Conservation (phyloP, 2,888 invertebrate species). For the Chrysotoxum bicinctum region DNA sequence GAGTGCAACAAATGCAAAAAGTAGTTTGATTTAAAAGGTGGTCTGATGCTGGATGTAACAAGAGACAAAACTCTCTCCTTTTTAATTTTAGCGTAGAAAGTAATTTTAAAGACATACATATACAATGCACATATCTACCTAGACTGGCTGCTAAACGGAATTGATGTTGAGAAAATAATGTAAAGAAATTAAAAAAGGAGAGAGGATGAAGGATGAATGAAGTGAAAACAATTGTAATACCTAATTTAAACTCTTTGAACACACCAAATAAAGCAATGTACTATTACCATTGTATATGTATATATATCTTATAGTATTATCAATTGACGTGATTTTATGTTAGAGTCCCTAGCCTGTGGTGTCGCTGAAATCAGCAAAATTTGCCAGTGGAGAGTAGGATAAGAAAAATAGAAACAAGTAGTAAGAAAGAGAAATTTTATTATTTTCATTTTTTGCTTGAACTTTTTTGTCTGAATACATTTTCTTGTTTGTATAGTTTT, state of each 20-base stretch:
- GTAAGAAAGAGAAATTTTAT: too few species aligned
- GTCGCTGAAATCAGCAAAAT: too few species aligned
- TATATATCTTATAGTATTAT: too few species aligned
- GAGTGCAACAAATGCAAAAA: slow-evolving; percentile 20
- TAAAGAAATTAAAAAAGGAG: slow-evolving; percentile 20
- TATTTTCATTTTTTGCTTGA: too few species aligned
- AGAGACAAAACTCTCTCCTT: slow-evolving; percentile 28
- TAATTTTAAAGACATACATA: slow-evolving; percentile 22
- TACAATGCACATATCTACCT: background rate
- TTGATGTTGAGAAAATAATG: slow-evolving; percentile 6
- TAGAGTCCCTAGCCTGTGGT: too few species aligned
- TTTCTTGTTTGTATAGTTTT: too few species aligned
- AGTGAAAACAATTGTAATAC: background rate
- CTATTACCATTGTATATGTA: too few species aligned
- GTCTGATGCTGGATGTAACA: background rate
- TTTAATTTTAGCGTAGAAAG: slow-evolving; percentile 42
- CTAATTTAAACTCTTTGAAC: background rate
- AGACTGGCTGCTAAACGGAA: background rate
- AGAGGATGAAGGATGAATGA: slow-evolving; percentile 16
- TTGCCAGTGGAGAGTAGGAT: too few species aligned
- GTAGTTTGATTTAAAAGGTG: slow-evolving; percentile 20
- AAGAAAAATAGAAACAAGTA: too few species aligned
- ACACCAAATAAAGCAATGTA: too few species aligned
- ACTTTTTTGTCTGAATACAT: too few species aligned
- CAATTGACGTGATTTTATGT: too few species aligned